Percentiles rank a stretch among this genome's conserved stretches.
These are phyloP conservation scores for Etheostoma cragini DNA, from an alignment of 2,113 vertebrate species.

Conservation along the genomic window DNA sequence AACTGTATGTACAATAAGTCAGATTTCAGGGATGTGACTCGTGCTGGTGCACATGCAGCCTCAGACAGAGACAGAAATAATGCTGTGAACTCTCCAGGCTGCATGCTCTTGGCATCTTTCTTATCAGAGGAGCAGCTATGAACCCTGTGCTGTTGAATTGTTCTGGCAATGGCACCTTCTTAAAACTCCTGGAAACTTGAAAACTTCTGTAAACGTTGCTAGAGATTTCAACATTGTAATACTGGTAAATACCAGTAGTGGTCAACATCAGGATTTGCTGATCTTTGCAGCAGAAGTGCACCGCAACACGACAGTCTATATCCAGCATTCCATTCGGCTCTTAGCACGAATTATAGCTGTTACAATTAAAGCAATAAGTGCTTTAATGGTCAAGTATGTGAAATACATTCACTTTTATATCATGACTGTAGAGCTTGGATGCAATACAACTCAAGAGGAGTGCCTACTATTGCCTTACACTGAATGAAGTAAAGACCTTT, in stretches of 20 bases:
- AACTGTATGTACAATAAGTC: constrained; percentile 51
- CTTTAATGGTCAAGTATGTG: constrained; percentile 67
- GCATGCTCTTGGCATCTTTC: constrained; percentile 16
- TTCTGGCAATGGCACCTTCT: constrained; percentile 56
- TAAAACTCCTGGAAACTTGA: constrained; percentile 80
- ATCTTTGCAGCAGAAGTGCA: constrained; percentile 30
- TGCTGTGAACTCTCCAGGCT: constrained; percentile 39
- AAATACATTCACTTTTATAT: constrained; percentile 45
- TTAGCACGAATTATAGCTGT: constrained; percentile 52
- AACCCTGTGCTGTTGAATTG: constrained; percentile 47
- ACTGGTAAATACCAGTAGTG: constrained; percentile 51
- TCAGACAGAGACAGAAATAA: constrained; percentile 35
- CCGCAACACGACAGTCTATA: constrained; percentile 41
- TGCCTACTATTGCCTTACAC: constrained; percentile 55
- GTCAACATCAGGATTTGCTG: constrained; percentile 26
- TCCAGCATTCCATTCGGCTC: constrained; percentile 45
- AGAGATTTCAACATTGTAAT: constrained; percentile 68
- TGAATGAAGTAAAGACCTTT: constrained; percentile 39
- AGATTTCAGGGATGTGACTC: constrained; percentile 58
- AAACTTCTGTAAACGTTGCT: constrained; percentile 53
- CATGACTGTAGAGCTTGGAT: constrained; percentile 27
- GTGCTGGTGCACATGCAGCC: constrained; percentile 44
- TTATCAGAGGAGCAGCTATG: constrained; percentile 34
- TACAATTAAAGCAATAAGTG: constrained; percentile 69
- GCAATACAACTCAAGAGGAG: constrained; percentile 24